These are phyloP conservation scores for Magallana angulata DNA, from an alignment of 1,140 invertebrate species.

Conservation along the genomic window DNA sequence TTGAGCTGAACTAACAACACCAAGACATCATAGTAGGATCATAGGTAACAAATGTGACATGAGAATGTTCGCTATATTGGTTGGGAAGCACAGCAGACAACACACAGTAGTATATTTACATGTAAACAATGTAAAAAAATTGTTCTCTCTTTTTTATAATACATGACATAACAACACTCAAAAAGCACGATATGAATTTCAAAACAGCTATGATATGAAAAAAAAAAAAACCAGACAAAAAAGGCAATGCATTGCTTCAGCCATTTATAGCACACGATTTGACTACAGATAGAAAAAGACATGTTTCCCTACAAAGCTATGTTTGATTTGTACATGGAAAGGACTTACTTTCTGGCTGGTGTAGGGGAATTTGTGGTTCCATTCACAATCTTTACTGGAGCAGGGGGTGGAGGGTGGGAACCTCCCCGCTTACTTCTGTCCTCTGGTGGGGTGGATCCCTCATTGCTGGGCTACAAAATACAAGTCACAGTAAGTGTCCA, in stretches of 20 bases:
- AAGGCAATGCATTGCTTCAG: not conserved
- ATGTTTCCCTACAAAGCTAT: not conserved
- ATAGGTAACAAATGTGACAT: no score
- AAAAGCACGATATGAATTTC: not conserved
- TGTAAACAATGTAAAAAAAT: no score
- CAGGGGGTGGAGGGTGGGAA: constrained; percentile 1
- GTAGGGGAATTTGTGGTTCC: constrained; percentile 11
- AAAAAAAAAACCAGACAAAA: not conserved
- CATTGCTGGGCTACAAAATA: constrained; percentile 1
- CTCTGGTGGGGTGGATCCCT: not conserved
- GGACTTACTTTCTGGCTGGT: constrained; percentile 12
- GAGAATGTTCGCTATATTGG: no score
- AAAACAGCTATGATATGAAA: not conserved
- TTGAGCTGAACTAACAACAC: not conserved
- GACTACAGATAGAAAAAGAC: not conserved
- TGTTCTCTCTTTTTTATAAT: not conserved
- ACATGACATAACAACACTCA: not conserved
- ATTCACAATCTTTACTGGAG: not conserved
- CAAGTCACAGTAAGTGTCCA: no score
- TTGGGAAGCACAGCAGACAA: no score
- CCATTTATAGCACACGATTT: no score
- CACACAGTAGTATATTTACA: no score
- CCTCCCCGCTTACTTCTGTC: constrained; percentile 23
- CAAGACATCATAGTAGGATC: not conserved
- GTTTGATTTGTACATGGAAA: no score